These are phyloP conservation scores for Echinometra lucunter DNA, from an alignment of 53 echinoderm and acorn worm genomes.

Conservation along the genomic window DNA sequence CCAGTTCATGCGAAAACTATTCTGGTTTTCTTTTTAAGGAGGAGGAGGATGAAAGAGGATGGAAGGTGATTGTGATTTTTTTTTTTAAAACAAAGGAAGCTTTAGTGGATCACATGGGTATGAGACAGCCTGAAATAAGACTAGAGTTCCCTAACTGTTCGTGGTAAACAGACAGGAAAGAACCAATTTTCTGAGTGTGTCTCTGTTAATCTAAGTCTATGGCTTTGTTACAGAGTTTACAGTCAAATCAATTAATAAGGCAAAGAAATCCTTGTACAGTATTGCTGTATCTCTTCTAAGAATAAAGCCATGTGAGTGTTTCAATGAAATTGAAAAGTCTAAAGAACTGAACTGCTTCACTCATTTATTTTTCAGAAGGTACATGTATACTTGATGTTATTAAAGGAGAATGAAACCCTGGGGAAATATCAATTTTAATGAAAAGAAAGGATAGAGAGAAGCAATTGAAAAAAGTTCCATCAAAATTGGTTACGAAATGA, in stretches of 20 bases:
- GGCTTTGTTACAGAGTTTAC: neutral
- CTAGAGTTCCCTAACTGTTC: slow-evolving; percentile 16
- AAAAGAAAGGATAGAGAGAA: too few species aligned
- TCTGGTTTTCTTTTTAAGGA: neutral
- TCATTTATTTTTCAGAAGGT: too few species aligned
- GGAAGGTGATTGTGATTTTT: neutral
- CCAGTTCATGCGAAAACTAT: neutral
- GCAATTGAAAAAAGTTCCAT: too few species aligned
- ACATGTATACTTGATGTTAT: too few species aligned
- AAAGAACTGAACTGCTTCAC: too few species aligned
- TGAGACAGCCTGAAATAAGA: slow-evolving; percentile 16
- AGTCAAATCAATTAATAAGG: neutral
- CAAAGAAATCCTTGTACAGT: neutral
- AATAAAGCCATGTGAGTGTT: neutral
- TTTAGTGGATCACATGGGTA: neutral
- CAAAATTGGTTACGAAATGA: too few species aligned
- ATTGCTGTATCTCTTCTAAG: neutral
- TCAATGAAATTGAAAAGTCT: neutral
- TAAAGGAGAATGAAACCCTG: too few species aligned
- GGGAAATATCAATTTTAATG: too few species aligned
- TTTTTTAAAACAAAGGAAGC: neutral
- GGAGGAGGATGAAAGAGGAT: neutral
- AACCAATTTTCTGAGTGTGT: slow-evolving; percentile 58
- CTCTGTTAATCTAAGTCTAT: slow-evolving; percentile 15
- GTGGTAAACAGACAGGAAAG: slow-evolving; percentile 62